Evolutionary conservation across 2,888 invertebrate genomes (phyloP).

Genomic region (Lingula anatina): DNA sequence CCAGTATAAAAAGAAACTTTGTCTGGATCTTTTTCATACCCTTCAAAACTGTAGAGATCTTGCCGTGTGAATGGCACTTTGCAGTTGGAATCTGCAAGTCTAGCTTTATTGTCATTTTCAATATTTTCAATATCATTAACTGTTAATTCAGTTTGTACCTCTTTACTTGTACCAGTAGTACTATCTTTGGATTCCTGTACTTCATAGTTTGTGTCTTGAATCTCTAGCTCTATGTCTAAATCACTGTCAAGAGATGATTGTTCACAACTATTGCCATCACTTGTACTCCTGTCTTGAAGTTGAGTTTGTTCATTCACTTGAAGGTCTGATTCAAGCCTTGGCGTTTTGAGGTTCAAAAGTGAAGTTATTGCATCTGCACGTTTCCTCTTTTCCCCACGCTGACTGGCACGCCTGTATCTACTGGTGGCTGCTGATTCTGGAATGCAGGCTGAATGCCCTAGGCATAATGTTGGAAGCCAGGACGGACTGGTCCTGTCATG

Average conservation of each 20-base stretch:
- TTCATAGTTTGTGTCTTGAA: too few relatives aligned
- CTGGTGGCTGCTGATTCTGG: too few relatives aligned
- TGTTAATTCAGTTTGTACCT: slow-evolving; percentile 7
- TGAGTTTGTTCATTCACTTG: not conserved
- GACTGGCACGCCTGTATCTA: too few relatives aligned
- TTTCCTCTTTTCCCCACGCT: slow-evolving; percentile 4
- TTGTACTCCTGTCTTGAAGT: too few relatives aligned
- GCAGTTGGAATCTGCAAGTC: not conserved
- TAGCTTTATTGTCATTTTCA: slow-evolving; percentile 1
- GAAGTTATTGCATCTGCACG: slow-evolving; percentile 6
- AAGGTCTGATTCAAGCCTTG: not conserved
- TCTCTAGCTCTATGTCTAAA: too few relatives aligned
- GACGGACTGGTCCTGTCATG: too few relatives aligned
- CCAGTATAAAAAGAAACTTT: slow-evolving; percentile 8
- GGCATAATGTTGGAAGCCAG: too few relatives aligned
- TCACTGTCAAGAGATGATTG: too few relatives aligned
- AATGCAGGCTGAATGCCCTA: too few relatives aligned
- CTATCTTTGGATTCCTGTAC: too few relatives aligned
- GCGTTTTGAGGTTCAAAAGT: slow-evolving; percentile 5
- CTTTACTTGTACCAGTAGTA: too few relatives aligned
- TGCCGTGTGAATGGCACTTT: not conserved
- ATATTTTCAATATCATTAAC: not conserved
- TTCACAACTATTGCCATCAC: too few relatives aligned
- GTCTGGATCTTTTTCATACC: slow-evolving; percentile 6
- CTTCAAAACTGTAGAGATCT: slow-evolving; percentile 1